phyloP scores from a whole-genome alignment of 2,113 vertebrate genomes.

The Emydura subglobosa region DNA sequence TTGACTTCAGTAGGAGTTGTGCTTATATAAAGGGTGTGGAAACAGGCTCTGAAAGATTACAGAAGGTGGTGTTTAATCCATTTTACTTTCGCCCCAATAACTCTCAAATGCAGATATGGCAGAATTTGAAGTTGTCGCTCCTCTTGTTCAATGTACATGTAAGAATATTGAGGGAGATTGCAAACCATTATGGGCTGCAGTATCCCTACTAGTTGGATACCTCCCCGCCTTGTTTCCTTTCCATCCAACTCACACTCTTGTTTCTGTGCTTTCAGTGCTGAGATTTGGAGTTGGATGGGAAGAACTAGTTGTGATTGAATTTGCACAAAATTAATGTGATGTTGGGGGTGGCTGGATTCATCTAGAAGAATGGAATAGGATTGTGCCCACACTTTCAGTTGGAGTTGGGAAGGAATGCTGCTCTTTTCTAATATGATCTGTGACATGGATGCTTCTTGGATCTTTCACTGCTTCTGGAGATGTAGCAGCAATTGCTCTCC shows the following conservation, averaged over 20 bases:
- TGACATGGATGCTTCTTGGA: background rate
- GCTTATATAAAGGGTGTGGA: background rate
- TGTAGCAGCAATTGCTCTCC: slow-evolving; percentile 64
- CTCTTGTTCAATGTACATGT: background rate
- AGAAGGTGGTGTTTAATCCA: background rate
- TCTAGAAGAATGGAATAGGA: background rate
- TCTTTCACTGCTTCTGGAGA: slow-evolving; percentile 32
- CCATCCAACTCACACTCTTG: background rate
- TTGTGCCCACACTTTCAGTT: background rate
- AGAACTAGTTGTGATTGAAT: background rate
- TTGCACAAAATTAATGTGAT: accelerated
- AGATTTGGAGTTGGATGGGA: background rate
- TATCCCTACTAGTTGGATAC: background rate
- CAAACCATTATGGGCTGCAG: background rate
- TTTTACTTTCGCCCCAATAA: background rate
- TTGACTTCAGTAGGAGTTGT: background rate
- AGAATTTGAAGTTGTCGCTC: background rate
- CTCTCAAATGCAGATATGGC: background rate
- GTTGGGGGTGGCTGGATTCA: background rate
- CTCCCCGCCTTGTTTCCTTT: background rate
- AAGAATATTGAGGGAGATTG: background rate
- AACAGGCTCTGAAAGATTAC: background rate
- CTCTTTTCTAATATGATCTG: background rate
- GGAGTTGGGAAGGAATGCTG: background rate
- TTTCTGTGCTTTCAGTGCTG: background rate